Base-by-base conservation (phyloP, 2,888 invertebrate species). In the Lapara coniferarum region DNA sequence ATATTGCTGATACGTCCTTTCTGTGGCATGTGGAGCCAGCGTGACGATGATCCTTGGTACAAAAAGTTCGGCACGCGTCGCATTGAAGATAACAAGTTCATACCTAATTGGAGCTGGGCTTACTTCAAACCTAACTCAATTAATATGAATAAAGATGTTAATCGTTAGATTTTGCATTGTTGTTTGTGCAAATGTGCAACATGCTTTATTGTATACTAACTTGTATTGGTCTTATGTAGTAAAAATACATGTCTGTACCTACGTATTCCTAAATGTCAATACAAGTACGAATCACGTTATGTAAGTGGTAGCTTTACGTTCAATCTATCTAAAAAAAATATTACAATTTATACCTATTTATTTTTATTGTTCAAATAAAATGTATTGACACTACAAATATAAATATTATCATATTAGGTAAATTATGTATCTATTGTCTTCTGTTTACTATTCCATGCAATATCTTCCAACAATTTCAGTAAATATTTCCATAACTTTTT, bases 401-500 rank as follows among this genome's bases (percentile, higher is more conserved):
- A 10, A 16, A 16, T 53, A 53, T 53, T 16, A 55, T 55, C 10
- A n/a, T 55, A 10, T 16, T 25, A 13, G 56, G 3, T 56, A 25
- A 12, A 12, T 56, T 7, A 7, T 12, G 51, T 14, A 51, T 13
- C 10, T 51, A 12, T 51, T 51, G 4, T 12, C 12, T 51, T 12
- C 10, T 12, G 5, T 19, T 4, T 55, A 10, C 10, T 55, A 19
- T 49, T 67, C 10, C 25, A 92, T 72, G 77, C 89, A 87, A 78
- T 92, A 95, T 76, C 86, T 87, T 73, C 94, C 92, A 63, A 95
- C 85, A 68, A 95, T 90, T 81, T 95, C 95, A 74, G 94, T 89
- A 70, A 95, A 88, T 81, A 95, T 89, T 74, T 94, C 93, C 71
- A 92, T 86, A 37, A 95, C 81, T 69, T 94, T 94, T 57, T 85